phyloP scores from a whole-genome alignment of 1,140 invertebrate genomes.

The Radopholus similis region DNA sequence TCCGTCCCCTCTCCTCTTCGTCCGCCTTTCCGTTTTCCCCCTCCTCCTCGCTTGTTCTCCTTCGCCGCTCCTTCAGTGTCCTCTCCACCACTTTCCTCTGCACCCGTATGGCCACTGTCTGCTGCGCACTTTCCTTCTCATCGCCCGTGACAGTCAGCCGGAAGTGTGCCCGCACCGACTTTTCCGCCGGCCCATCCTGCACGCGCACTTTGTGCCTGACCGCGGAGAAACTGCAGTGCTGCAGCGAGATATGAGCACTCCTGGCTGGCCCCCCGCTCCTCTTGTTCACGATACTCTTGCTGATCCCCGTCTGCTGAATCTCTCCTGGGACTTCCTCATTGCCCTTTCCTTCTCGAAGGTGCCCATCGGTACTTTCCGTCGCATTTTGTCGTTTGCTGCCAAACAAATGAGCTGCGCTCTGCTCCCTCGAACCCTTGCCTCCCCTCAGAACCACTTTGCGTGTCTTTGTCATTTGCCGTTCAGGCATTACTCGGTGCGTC shows the following conservation, averaged over 20 bases:
- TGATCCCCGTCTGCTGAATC: background rate
- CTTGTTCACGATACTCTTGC: constrained; percentile 13
- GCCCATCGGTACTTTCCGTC: background rate
- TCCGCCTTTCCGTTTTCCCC: background rate
- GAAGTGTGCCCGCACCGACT: constrained; percentile 35
- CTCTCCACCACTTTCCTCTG: background rate
- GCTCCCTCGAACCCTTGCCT: background rate
- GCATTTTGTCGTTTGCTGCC: background rate
- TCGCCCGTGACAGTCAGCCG: constrained; percentile 21
- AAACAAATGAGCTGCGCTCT: no score
- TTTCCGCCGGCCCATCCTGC: constrained; percentile 13
- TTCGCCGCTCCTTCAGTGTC: background rate
- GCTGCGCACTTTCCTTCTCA: background rate
- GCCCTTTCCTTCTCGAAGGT: background rate
- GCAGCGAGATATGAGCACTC: constrained; percentile 32
- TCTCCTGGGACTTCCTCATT: background rate
- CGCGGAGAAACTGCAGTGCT: constrained; percentile 33
- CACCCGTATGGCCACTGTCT: background rate
- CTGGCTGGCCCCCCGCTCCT: constrained; percentile 1
- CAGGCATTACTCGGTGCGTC: no score
- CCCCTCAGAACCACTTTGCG: no score
- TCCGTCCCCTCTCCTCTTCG: background rate
- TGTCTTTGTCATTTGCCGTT: no score
- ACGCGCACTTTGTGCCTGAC: background rate
- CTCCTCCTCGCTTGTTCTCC: background rate